Conservation (phyloP, 2,113 vertebrate species). For the Lasiurus cinereus region DNA sequence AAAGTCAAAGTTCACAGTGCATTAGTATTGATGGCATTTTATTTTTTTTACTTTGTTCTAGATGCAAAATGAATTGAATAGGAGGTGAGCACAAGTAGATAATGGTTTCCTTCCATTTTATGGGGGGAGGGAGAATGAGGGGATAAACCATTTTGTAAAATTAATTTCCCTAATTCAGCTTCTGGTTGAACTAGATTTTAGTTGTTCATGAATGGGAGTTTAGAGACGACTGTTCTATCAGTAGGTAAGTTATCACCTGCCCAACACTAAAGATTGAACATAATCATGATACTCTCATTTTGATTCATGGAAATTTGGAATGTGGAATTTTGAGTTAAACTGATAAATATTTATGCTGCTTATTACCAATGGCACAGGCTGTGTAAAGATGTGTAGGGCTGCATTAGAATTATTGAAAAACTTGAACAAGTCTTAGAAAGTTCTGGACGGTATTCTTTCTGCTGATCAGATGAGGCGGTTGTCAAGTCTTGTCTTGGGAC, state of each 20-base stretch:
- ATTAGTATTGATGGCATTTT: neutral
- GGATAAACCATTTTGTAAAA: neutral
- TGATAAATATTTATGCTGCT: neutral
- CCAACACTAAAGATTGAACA: neutral
- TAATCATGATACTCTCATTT: neutral
- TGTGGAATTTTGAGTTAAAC: neutral
- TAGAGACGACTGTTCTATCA: neutral
- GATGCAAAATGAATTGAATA: neutral
- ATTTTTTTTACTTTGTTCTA: constrained; percentile 46
- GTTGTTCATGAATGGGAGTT: neutral
- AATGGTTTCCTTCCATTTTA: neutral
- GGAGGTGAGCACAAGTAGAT: neutral
- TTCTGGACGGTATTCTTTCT: neutral
- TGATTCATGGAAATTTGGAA: neutral
- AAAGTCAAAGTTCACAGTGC: constrained; percentile 62
- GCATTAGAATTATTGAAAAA: neutral
- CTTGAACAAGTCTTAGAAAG: neutral
- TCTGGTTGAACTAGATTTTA: neutral
- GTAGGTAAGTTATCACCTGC: neutral
- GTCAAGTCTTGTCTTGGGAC: neutral
- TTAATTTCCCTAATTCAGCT: neutral
- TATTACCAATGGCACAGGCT: neutral
- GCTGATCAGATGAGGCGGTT: neutral
- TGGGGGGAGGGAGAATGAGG: too few relatives aligned
- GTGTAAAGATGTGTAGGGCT: accelerated